phyloP scores from a whole-genome alignment of 2,888 invertebrate genomes.

The Alcis repandata region DNA sequence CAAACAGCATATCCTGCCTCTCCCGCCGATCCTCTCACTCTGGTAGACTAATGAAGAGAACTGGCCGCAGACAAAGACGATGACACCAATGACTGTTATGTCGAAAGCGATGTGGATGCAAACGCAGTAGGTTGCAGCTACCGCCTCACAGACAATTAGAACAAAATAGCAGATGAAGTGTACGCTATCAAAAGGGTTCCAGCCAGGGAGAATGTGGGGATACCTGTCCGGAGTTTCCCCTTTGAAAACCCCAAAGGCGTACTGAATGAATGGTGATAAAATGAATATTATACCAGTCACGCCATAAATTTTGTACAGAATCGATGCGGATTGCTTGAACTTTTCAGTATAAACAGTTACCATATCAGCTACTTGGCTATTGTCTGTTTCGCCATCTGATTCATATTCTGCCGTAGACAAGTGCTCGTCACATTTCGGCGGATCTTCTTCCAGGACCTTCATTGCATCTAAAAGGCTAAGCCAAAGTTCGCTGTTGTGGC shows the following conservation, averaged over 20 bases:
- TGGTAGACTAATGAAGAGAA: slow-evolving; percentile 61
- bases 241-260: slow-evolving; percentile 48
- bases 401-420: slow-evolving; percentile 52
- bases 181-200: slow-evolving; percentile 62
- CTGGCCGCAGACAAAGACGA: slow-evolving; percentile 74
- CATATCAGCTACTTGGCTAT: slow-evolving; percentile 24
- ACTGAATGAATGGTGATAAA: slow-evolving; percentile 69
- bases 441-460: slow-evolving; percentile 56
- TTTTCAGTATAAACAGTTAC: slow-evolving; percentile 60
- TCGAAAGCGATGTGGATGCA: slow-evolving; percentile 69
- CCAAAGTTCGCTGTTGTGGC: slow-evolving; percentile 57
- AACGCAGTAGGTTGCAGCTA: slow-evolving; percentile 67
- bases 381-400: slow-evolving; percentile 49
- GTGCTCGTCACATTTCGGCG: slow-evolving; percentile 45
- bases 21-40: slow-evolving; percentile 66
- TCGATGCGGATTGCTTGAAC: slow-evolving; percentile 52
- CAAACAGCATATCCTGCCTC: slow-evolving; percentile 51
- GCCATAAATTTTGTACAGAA: slow-evolving; percentile 62
- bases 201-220: slow-evolving; percentile 71
- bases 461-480: slow-evolving; percentile 56
- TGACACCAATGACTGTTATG: slow-evolving; percentile 64
- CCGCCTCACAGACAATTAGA: slow-evolving; percentile 58
- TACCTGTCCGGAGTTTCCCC: slow-evolving; percentile 45
- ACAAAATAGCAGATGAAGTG: slow-evolving; percentile 58
- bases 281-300: slow-evolving; percentile 64